A percentile compares a stretch with the other conserved stretches of the same genome.
Evolutionary conservation across 1,140 invertebrate genomes (phyloP).

Genomic region (Calycopis cecrops): DNA sequence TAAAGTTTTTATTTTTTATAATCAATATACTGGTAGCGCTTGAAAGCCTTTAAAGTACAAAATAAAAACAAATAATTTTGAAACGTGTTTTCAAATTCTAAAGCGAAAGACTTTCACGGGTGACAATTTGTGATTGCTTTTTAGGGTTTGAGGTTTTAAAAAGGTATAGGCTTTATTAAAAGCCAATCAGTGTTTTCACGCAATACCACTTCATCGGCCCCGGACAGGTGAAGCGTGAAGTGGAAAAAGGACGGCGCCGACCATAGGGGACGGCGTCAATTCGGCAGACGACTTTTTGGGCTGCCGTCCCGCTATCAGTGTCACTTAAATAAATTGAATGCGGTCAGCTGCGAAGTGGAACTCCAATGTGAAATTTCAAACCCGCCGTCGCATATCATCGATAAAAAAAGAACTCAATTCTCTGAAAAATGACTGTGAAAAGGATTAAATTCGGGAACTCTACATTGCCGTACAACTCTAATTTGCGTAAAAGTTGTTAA

Average conservation of each 20-base stretch:
- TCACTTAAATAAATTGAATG: slow-evolving; percentile 75
- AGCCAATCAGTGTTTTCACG: slow-evolving; percentile 54
- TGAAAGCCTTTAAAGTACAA: no score
- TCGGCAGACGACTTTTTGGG: slow-evolving; percentile 64
- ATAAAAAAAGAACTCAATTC: neutral
- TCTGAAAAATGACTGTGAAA: neutral
- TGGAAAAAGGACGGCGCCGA: slow-evolving; percentile 58
- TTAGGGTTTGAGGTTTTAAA: slow-evolving; percentile 24
- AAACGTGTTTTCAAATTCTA: no score
- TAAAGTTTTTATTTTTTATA: no score
- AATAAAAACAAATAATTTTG: no score
- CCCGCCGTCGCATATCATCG: no score
- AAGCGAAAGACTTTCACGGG: no score
- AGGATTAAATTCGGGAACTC: neutral
- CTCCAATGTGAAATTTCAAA: no score
- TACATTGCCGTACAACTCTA: neutral
- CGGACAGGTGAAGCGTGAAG: slow-evolving; percentile 55
- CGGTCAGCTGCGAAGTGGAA: neutral
- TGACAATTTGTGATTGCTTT: neutral
- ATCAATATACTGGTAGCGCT: no score
- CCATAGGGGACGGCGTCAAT: slow-evolving; percentile 50
- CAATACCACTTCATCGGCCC: slow-evolving; percentile 39
- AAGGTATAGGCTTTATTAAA: slow-evolving; percentile 41
- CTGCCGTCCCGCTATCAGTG: slow-evolving; percentile 66
- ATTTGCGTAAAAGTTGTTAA: neutral